Conservation (phyloP, 1,140 invertebrate species). For the Formica exsecta region DNA sequence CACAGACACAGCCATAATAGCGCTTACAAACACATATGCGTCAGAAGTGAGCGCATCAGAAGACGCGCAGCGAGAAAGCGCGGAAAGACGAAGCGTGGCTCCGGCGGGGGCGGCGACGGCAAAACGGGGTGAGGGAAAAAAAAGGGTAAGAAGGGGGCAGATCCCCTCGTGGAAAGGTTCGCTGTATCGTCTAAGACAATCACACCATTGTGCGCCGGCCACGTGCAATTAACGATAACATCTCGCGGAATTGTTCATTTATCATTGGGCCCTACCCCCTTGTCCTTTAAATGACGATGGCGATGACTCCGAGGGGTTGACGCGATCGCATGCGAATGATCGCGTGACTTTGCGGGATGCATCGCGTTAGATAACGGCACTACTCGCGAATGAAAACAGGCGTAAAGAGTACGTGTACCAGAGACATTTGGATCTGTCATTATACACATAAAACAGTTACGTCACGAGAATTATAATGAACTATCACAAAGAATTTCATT, state of each 20-base stretch:
- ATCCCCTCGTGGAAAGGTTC: slow-evolving; percentile 33
- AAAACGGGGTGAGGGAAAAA: slow-evolving; percentile 38
- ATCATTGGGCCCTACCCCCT: slow-evolving; percentile 61
- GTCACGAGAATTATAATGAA: not conserved
- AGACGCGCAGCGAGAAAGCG: slow-evolving; percentile 8
- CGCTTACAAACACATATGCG: slow-evolving; percentile 65
- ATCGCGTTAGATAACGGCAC: slow-evolving; percentile 10
- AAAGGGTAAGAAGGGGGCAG: slow-evolving; percentile 41
- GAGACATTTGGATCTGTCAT: slow-evolving; percentile 19
- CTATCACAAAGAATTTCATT: slow-evolving; percentile 16
- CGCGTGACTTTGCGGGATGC: slow-evolving; percentile 5
- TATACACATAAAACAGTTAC: slow-evolving; percentile 9
- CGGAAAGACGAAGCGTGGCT: slow-evolving; percentile 4
- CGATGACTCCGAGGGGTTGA: slow-evolving; percentile 5
- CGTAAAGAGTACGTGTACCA: not conserved
- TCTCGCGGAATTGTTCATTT: slow-evolving; percentile 81
- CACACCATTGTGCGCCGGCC: slow-evolving; percentile 80
- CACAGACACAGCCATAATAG: slow-evolving; percentile 76
- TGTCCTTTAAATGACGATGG: slow-evolving; percentile 67
- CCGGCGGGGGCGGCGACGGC: slow-evolving; percentile 15
- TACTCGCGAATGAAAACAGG: not conserved
- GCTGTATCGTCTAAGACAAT: slow-evolving; percentile 80
- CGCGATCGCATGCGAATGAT: slow-evolving; percentile 7
- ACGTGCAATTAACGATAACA: slow-evolving; percentile 83
- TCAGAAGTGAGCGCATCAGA: not conserved